Conservation (phyloP, 2,797 vertebrate species). For the Notolabrus celidotus region DNA sequence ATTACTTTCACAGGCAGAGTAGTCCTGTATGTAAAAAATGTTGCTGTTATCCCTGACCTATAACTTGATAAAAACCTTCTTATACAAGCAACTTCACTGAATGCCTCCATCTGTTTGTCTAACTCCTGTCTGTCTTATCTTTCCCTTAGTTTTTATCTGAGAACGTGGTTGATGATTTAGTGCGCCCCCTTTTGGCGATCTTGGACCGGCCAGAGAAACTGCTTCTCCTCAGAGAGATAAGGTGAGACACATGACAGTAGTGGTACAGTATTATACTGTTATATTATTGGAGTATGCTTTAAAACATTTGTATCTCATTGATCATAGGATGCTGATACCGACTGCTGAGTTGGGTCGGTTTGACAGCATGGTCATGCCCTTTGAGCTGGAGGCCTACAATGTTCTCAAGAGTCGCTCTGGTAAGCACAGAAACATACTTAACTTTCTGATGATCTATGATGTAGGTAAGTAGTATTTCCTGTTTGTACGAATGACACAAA, state of each 20-base stretch:
- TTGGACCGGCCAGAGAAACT: conserved; percentile 94
- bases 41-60: too few species aligned
- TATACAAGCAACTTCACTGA: neutral
- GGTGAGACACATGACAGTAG: conserved; percentile 73
- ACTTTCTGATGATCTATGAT: neutral
- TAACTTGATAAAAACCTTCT: neutral
- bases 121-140: conserved; percentile 28
- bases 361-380: conserved; percentile 95
- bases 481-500: conserved; percentile 10
- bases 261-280: neutral
- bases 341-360: conserved; percentile 90
- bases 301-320: neutral
- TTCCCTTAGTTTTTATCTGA: conserved; percentile 87
- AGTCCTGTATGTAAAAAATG: too few species aligned
- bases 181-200: conserved; percentile 93
- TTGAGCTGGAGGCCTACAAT: conserved; percentile 94
- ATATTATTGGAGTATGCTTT: neutral
- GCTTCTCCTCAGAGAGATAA: conserved; percentile 93
- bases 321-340: conserved; percentile 86
- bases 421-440: too few species aligned
- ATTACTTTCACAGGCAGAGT: neutral
- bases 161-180: conserved; percentile 91
- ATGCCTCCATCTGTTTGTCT: neutral
- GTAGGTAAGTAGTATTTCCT: neutral
- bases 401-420: conserved; percentile 92